Evolutionary conservation across 1,140 invertebrate species (phyloP).

Genomic region (Musca domestica): DNA sequence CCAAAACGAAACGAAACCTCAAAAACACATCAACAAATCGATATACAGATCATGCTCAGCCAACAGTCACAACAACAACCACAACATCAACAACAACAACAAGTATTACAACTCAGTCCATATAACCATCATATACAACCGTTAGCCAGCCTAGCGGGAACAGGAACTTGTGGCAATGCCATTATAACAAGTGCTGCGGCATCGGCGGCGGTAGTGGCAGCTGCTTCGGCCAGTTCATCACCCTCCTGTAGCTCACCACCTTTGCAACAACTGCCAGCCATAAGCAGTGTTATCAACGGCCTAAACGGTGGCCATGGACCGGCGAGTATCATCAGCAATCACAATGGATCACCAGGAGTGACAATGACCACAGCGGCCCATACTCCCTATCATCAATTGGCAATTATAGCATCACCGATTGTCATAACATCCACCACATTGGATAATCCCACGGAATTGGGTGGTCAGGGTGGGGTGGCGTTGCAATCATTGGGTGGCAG

Average conservation of each 20-base stretch:
- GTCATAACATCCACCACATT: conserved; percentile 25
- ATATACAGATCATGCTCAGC: conserved; percentile 24
- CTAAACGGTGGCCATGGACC: conserved; percentile 13
- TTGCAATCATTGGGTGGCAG: conserved; percentile 31
- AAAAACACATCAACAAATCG: neutral
- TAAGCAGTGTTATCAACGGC: conserved; percentile 37
- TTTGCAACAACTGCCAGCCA: conserved; percentile 30
- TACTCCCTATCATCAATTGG: conserved; percentile 38
- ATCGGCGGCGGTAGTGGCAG: conserved; percentile 30
- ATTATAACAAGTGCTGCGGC: conserved; percentile 30
- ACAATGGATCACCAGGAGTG: neutral
- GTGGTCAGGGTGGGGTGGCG: conserved; percentile 48
- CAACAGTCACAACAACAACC: conserved; percentile 36
- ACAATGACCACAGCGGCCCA: neutral
- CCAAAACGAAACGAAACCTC: neutral
- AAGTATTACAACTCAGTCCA: conserved; percentile 27
- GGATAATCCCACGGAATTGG: conserved; percentile 16
- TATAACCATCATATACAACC: conserved; percentile 26
- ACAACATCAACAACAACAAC: conserved; percentile 42
- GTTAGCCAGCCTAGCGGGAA: conserved; percentile 16
- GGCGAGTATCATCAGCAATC: neutral
- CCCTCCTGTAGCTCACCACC: conserved; percentile 32
- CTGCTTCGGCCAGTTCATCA: conserved; percentile 36
- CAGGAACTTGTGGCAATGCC: neutral
- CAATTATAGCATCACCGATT: conserved; percentile 37